Evolutionary conservation across 2,888 invertebrate species (phyloP), one percentile per base, ranked within the genome.

Genomic region (Mayetiola destructor): DNA sequence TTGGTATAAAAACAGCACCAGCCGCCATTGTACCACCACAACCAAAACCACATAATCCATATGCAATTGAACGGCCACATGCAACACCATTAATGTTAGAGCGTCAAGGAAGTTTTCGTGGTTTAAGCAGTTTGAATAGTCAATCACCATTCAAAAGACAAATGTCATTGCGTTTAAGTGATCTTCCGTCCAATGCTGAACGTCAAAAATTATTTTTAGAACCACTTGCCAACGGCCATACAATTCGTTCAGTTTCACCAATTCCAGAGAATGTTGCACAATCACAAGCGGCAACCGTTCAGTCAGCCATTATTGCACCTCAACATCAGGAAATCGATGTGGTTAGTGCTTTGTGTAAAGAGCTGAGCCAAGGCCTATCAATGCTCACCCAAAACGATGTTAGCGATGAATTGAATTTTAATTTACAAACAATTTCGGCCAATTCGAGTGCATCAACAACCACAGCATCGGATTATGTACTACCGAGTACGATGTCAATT

Each of bases 81-180:
- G 96, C 96, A 59, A 94, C 96, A 40, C 88, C 89, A 32, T 86
- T 88, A 62, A 85, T 97, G 81, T 78, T 99, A 57, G 89, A 95
- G 71, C 78, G 97, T 32, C 96, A 99, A 75, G 92, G 94, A 62
- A 93, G 93, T 60, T 93, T 94, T 77, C 80, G 94, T 57, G 92
- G 91, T 55, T 89, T 95, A 72, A 81, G 84, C 64, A 88, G 88
- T 66, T 70, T 77, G 60, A 77, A 76, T 66, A 84, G 77, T 73
- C 88, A 86, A 66, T 92, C 92, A 18, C 96, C 88, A 60, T 97
- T 91, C 76, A 96, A 97, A 76, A 80, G 96, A 48, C 94, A 96
- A 73, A 85, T 95, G 78, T 96, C 95, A 60, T 79, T 96, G 62
- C 84, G 95, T 61, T 84, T 95, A 65, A 90, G 87, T 70, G 95